phyloP scores from a whole-genome alignment of 2,888 invertebrate genomes.

The Dusona sp. region DNA sequence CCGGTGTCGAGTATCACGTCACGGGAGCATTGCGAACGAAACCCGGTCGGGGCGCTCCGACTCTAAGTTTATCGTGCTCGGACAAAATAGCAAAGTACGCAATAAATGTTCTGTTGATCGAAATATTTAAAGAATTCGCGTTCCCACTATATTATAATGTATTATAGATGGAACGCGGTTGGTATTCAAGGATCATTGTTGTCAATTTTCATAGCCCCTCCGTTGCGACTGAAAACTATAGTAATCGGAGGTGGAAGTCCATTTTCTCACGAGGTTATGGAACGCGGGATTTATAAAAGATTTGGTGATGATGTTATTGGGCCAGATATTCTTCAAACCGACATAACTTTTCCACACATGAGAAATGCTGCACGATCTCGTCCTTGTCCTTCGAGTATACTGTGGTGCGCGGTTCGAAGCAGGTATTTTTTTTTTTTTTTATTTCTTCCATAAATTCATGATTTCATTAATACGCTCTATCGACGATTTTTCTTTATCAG shows the following conservation, averaged over 20 bases:
- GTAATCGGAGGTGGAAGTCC: constrained; percentile 90
- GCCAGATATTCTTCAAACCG: constrained; percentile 81
- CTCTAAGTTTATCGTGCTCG: constrained; percentile 96
- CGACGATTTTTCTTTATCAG: constrained; percentile 84
- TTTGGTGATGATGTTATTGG: constrained; percentile 75
- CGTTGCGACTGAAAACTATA: constrained; percentile 90
- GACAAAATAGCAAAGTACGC: constrained; percentile 92
- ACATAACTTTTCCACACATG: constrained; percentile 83
- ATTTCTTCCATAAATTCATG: constrained; percentile 4
- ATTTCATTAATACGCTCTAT: background rate
- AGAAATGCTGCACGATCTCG: constrained; percentile 82
- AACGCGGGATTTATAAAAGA: constrained; percentile 86
- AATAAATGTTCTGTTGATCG: background rate
- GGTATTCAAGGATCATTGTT: constrained; percentile 95
- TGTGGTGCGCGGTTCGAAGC: constrained; percentile 86
- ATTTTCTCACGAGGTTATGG: constrained; percentile 87
- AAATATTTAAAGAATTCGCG: background rate
- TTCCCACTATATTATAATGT: background rate
- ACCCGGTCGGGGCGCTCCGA: constrained; percentile 95
- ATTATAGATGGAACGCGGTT: constrained; percentile 91
- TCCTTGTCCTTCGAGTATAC: constrained; percentile 88
- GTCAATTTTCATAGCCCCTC: constrained; percentile 89
- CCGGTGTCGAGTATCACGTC: constrained; percentile 89
- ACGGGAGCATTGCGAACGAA: constrained; percentile 92
- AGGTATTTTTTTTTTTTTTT: constrained; percentile 77